Evolutionary conservation across 1,140 invertebrate genomes (phyloP).

Genomic region (Campoletis sonorensis): DNA sequence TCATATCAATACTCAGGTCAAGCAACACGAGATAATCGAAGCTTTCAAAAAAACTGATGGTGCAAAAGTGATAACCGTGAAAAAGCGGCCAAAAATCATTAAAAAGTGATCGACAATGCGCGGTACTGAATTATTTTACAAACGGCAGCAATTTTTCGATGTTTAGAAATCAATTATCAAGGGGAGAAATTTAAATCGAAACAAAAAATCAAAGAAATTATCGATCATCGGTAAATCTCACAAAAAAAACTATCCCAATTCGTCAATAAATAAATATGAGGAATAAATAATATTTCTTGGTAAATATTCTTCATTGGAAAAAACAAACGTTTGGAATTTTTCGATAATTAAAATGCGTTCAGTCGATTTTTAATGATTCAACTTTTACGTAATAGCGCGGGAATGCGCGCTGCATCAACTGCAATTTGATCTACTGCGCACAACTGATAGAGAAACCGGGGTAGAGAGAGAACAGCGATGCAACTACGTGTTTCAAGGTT

Average conservation of each 20-base stretch:
- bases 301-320: no score
- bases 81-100: constrained; percentile 48
- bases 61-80: constrained; percentile 49
- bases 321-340: no score
- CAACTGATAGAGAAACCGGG: not conserved
- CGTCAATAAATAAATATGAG: no score
- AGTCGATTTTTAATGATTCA: not conserved
- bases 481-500: constrained; percentile 15
- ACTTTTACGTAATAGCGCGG: not conserved
- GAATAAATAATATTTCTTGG: no score
- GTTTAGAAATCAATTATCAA: not conserved
- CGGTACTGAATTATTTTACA: not conserved
- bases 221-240: no score
- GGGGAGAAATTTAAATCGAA: no score
- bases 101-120: constrained; percentile 45
- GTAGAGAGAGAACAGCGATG: not conserved
- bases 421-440: not conserved
- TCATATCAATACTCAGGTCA: constrained; percentile 72
- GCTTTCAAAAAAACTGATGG: constrained; percentile 56
- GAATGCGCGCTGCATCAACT: not conserved
- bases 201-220: no score
- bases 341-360: no score
- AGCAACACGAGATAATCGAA: constrained; percentile 70
- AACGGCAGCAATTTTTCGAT: not conserved
- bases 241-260: no score